Conservation (phyloP, 2,113 vertebrate species). For the Stomatorhinus ivindoensis region DNA sequence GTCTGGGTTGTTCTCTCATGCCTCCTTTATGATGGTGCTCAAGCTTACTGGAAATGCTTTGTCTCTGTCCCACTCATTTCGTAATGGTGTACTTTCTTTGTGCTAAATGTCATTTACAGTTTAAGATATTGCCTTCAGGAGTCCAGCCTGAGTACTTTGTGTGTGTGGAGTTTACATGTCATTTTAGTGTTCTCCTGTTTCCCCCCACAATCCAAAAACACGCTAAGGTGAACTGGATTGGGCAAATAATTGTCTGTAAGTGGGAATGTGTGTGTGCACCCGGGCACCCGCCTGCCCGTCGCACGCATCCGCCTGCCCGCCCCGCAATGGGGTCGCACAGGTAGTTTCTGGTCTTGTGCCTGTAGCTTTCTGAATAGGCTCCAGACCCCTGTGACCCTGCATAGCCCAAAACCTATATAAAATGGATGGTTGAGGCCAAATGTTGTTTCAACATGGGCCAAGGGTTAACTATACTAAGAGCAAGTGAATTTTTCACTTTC, state of each 20-base stretch:
- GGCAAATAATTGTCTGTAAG: not conserved
- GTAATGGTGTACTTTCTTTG: not conserved
- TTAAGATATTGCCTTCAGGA: not conserved
- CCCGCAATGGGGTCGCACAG: not conserved
- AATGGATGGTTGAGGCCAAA: not conserved
- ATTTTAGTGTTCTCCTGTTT: not conserved
- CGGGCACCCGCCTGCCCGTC: too few species aligned
- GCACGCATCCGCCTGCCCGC: too few species aligned
- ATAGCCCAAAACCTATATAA: not conserved
- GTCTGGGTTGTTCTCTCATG: not conserved
- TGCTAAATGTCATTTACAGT: not conserved
- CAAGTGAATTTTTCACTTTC: conserved; percentile 24
- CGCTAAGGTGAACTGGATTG: not conserved
- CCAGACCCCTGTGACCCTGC: not conserved
- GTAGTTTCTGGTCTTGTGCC: not conserved
- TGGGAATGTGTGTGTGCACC: not conserved
- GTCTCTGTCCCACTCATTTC: not conserved
- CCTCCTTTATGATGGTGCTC: not conserved
- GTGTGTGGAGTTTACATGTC: not conserved
- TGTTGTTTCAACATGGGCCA: not conserved
- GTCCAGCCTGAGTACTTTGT: not conserved
- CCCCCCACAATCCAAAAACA: not conserved
- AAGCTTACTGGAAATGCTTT: not conserved
- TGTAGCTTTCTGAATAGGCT: not conserved
- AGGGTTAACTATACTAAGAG: conserved; percentile 3